These are phyloP conservation scores for Vulpes ferrilata DNA, from an alignment of 2,113 vertebrate species.

Conservation along the genomic window DNA sequence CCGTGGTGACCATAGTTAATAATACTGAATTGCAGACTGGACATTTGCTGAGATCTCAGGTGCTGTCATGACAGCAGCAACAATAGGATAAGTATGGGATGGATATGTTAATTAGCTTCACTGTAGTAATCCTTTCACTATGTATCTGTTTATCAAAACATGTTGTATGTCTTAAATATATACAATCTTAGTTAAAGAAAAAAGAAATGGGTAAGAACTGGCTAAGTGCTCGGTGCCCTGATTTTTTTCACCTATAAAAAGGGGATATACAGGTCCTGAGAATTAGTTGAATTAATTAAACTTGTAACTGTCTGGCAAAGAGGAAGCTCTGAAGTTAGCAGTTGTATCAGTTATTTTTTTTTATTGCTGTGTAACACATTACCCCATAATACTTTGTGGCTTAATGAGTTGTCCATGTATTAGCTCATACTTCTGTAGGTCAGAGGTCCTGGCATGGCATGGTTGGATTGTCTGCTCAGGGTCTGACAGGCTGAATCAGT, in stretches of 20 bases:
- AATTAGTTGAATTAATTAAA: not conserved
- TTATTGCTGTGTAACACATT: not conserved
- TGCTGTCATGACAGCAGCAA: not conserved
- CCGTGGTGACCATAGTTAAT: not conserved
- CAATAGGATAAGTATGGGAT: rapidly evolving
- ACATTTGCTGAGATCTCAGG: not conserved
- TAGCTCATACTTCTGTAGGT: not conserved
- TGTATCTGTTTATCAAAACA: not conserved
- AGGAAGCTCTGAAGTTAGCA: not conserved
- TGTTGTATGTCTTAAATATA: not conserved
- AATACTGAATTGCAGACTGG: not conserved
- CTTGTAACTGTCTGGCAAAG: not conserved
- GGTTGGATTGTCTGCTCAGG: not conserved
- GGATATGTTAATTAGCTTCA: not conserved
- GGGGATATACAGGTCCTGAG: not conserved
- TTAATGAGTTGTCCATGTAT: not conserved
- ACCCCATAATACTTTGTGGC: too few species aligned
- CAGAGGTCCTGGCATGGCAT: not conserved
- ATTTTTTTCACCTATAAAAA: not conserved
- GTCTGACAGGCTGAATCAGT: not conserved
- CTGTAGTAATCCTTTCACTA: not conserved
- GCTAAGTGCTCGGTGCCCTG: not conserved
- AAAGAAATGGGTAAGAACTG: not conserved
- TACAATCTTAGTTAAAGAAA: not conserved
- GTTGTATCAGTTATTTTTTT: not conserved